phyloP scores from a whole-genome alignment of 2,113 vertebrate species.

The Gymnocephalus cernua region DNA sequence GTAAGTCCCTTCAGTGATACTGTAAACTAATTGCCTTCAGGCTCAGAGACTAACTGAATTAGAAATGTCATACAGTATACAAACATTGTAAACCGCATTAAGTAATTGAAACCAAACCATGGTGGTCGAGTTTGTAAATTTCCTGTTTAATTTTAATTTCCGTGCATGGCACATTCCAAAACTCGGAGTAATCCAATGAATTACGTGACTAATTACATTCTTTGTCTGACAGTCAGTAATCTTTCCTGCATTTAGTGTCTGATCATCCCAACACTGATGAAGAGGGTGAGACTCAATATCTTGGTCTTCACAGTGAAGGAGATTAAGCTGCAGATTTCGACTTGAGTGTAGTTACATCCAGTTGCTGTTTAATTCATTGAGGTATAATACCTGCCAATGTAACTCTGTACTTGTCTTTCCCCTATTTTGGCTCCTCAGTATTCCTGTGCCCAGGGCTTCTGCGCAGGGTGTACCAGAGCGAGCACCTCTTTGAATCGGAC shows the following conservation, averaged over 20 bases:
- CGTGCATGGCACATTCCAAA: not conserved
- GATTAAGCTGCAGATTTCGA: not conserved
- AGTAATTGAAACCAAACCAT: slow-evolving; percentile 9
- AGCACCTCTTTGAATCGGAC: slow-evolving; percentile 98
- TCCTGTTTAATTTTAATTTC: slow-evolving; percentile 12
- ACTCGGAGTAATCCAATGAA: not conserved
- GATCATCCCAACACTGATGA: not conserved
- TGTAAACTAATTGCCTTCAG: slow-evolving; percentile 28
- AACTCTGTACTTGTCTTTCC: slow-evolving; percentile 81
- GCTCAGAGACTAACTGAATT: slow-evolving; percentile 19
- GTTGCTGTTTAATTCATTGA: not conserved
- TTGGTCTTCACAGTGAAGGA: not conserved
- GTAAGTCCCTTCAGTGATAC: slow-evolving; percentile 17
- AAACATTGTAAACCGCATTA: slow-evolving; percentile 11
- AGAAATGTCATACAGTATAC: not conserved
- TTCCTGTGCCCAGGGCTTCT: slow-evolving; percentile 98
- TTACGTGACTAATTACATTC: not conserved
- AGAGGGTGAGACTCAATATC: not conserved
- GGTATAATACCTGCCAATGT: slow-evolving; percentile 80
- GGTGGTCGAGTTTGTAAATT: not conserved
- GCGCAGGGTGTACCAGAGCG: slow-evolving; percentile 97
- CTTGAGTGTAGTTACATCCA: not conserved
- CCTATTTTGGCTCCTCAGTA: slow-evolving; percentile 90
- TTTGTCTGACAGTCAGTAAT: slow-evolving; percentile 12
- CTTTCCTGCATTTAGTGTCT: slow-evolving; percentile 15